These are phyloP conservation scores for Brienomyrus brachyistius DNA, from an alignment of 2,113 vertebrate species.

Conservation along the genomic window DNA sequence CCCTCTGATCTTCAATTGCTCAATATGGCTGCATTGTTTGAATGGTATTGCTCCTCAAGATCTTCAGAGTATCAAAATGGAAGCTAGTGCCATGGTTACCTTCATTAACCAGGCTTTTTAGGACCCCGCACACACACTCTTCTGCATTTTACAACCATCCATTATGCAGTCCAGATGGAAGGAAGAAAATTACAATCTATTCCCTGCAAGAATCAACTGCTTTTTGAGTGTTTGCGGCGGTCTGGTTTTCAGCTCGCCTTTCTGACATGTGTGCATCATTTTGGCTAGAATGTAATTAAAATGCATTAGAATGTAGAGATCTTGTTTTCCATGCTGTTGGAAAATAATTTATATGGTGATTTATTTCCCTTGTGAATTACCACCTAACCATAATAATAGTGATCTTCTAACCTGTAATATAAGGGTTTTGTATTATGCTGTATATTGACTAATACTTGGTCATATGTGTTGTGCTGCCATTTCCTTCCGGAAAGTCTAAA, in stretches of 20 bases:
- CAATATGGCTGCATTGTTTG: slow-evolving; percentile 32
- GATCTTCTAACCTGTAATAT: neutral
- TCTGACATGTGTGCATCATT: neutral
- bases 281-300: neutral
- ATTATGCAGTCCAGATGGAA: slow-evolving; percentile 11
- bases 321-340: neutral
- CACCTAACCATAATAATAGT: neutral
- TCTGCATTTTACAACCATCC: slow-evolving; percentile 19
- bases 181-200: neutral
- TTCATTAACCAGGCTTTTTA: slow-evolving; percentile 27
- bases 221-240: neutral
- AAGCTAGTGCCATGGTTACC: slow-evolving; percentile 35
- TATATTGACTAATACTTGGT: neutral
- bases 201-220: neutral
- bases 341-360: neutral
- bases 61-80: neutral
- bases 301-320: neutral
- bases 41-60: slow-evolving; percentile 29
- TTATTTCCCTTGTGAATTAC: neutral
- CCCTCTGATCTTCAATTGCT: slow-evolving; percentile 23
- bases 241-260: neutral
- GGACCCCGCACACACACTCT: slow-evolving; percentile 27
- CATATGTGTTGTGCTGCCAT: neutral
- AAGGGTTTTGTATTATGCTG: neutral
- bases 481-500: neutral